Percentiles rank a stretch among this genome's conserved stretches.
Conservation (phyloP, 2,797 vertebrate species). For the Cetoscarus ocellatus region DNA sequence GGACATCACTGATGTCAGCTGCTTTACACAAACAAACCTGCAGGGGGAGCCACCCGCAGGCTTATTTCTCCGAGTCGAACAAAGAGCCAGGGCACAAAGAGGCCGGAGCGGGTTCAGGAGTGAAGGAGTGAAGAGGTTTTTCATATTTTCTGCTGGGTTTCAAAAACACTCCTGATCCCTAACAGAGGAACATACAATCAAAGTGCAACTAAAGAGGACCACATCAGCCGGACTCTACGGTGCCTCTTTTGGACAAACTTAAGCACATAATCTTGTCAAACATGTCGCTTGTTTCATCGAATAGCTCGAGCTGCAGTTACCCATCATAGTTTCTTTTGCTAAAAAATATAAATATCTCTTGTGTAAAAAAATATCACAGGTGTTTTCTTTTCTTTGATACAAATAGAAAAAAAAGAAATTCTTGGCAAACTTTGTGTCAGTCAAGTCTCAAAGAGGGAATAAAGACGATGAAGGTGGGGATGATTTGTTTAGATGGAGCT, state of each 20-base stretch:
- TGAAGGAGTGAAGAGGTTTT: conserved; percentile 51
- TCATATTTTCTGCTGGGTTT: conserved; percentile 59
- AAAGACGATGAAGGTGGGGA: conserved; percentile 37
- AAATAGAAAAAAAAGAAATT: conserved; percentile 77
- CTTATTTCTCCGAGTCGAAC: conserved; percentile 82
- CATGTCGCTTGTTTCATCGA: conserved; percentile 39
- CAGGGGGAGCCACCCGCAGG: conserved; percentile 70
- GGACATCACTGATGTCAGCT: conserved; percentile 99
- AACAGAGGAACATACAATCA: conserved; percentile 68
- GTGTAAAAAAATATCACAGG: conserved; percentile 87
- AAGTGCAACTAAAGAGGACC: conserved; percentile 79
- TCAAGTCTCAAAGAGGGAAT: conserved; percentile 56
- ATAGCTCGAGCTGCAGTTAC: conserved; percentile 69
- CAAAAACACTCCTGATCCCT: conserved; percentile 31
- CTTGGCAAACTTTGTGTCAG: conserved; percentile 68
- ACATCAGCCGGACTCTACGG: conserved; percentile 31
- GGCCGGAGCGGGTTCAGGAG: conserved; percentile 39
- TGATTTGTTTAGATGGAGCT: conserved; percentile 14
- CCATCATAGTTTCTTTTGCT: conserved; percentile 68
- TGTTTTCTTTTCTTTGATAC: conserved; percentile 77
- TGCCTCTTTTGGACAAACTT: conserved; percentile 50
- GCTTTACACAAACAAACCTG: conserved; percentile 94
- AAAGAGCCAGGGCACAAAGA: conserved; percentile 31
- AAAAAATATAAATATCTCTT: conserved; percentile 90
- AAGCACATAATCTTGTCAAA: conserved; percentile 29